Conservation (phyloP, 2,113 vertebrate genomes). For the Pseudois nayaur region DNA sequence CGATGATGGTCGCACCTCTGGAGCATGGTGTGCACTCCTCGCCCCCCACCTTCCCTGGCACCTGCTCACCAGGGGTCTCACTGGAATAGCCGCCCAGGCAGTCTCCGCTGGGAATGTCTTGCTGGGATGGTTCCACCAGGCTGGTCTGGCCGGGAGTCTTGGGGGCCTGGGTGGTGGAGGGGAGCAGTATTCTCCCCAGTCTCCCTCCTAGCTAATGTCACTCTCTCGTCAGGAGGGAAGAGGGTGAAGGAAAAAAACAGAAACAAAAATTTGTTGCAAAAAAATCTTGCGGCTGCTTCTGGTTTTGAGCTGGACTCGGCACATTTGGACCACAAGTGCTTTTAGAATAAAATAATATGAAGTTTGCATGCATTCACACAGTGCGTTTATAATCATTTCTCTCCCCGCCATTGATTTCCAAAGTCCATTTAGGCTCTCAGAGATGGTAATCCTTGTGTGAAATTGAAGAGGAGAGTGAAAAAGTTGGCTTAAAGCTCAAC, state of each 20-base stretch:
- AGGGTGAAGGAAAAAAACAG: not conserved
- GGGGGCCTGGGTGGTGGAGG: not conserved
- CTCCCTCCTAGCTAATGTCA: not conserved
- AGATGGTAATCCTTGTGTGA: not conserved
- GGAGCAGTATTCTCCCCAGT: not conserved
- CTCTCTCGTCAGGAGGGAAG: not conserved
- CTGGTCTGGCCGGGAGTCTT: not conserved
- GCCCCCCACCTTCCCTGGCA: not conserved
- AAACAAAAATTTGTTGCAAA: not conserved
- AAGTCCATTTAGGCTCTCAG: not conserved
- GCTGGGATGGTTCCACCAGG: accelerated
- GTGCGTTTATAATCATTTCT: not conserved
- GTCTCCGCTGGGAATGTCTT: not conserved
- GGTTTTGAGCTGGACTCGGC: not conserved
- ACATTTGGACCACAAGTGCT: not conserved
- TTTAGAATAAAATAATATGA: not conserved
- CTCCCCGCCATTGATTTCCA: not conserved
- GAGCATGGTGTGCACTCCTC: not conserved
- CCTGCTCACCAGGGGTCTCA: not conserved
- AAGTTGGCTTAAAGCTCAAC: no score
- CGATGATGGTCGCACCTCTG: not conserved
- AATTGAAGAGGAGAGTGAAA: not conserved
- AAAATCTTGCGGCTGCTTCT: not conserved
- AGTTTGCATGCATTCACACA: not conserved
- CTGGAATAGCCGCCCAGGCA: not conserved